Percentiles rank a stretch among this genome's conserved stretches.
phyloP scores from a whole-genome alignment of 2,113 vertebrate genomes.

The Mellivora capensis region DNA sequence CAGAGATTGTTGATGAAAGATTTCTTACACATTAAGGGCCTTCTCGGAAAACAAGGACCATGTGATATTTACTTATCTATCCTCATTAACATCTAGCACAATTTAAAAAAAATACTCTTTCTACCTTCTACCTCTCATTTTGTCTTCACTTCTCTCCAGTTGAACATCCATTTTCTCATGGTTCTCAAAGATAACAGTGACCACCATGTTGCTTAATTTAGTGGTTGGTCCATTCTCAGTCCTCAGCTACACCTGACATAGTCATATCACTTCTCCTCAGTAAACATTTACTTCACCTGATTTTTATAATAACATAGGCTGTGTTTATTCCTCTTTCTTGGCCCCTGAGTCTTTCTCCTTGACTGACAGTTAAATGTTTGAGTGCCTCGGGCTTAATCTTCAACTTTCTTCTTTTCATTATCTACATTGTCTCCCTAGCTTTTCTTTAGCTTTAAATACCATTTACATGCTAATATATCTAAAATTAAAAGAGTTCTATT shows the following conservation, averaged over 20 bases:
- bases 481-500: not conserved
- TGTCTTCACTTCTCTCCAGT: not conserved
- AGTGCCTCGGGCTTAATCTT: not conserved
- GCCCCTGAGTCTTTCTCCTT: not conserved
- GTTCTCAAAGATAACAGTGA: not conserved
- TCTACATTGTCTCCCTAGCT: not conserved
- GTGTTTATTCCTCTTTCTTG: not conserved
- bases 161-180: not conserved
- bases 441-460: not conserved
- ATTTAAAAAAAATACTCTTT: not conserved
- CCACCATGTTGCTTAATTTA: not conserved
- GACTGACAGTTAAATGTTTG: not conserved
- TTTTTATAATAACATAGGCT: not conserved
- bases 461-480: not conserved
- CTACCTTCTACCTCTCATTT: not conserved
- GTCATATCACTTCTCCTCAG: not conserved
- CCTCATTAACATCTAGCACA: not conserved
- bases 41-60: not conserved
- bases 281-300: not conserved
- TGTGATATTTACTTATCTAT: not conserved
- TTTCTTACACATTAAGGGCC: not conserved
- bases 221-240: not conserved
- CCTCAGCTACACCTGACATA: not conserved
- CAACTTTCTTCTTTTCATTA: not conserved
- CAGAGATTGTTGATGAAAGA: not conserved